Conservation (phyloP, 1,140 invertebrate genomes). For the Drosophila mauritiana region DNA sequence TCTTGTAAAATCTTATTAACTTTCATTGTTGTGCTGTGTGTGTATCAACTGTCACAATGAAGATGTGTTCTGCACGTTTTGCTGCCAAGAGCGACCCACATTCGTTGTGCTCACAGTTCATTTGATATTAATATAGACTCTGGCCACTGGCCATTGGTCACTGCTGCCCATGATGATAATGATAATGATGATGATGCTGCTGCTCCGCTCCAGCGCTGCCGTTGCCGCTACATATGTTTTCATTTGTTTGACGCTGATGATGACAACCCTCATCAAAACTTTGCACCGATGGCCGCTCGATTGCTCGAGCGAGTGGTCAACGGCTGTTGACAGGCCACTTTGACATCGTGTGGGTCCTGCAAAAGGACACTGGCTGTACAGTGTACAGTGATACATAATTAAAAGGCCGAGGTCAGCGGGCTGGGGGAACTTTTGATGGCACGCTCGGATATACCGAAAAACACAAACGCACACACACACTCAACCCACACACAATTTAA, state of each 20-base stretch:
- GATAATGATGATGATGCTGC: neutral
- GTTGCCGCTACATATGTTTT: slow-evolving; percentile 78
- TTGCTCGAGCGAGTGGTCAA: slow-evolving; percentile 73
- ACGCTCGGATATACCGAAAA: slow-evolving; percentile 5
- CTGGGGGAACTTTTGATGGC: slow-evolving; percentile 63
- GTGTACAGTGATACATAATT: slow-evolving; percentile 67
- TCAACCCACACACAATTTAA: slow-evolving; percentile 67
- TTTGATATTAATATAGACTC: slow-evolving; percentile 75
- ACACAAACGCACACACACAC: slow-evolving; percentile 27
- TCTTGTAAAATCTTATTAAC: slow-evolving; percentile 59
- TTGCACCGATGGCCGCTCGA: slow-evolving; percentile 73
- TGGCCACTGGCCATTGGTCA: neutral
- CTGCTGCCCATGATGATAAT: too few relatives aligned
- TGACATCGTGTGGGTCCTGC: slow-evolving; percentile 58
- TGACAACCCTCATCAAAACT: slow-evolving; percentile 81
- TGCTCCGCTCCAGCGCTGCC: slow-evolving; percentile 19
- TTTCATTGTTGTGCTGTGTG: slow-evolving; percentile 43
- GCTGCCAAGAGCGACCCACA: slow-evolving; percentile 38
- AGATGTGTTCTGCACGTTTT: slow-evolving; percentile 41
- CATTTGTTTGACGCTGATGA: slow-evolving; percentile 81
- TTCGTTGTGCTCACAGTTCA: slow-evolving; percentile 70
- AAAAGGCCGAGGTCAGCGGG: slow-evolving; percentile 56
- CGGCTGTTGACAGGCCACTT: slow-evolving; percentile 77
- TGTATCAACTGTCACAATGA: slow-evolving; percentile 39
- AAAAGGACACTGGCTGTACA: neutral